Base-by-base conservation (phyloP, 92 coral and sea anemone species). In the Palythoa caribaeorum region DNA sequence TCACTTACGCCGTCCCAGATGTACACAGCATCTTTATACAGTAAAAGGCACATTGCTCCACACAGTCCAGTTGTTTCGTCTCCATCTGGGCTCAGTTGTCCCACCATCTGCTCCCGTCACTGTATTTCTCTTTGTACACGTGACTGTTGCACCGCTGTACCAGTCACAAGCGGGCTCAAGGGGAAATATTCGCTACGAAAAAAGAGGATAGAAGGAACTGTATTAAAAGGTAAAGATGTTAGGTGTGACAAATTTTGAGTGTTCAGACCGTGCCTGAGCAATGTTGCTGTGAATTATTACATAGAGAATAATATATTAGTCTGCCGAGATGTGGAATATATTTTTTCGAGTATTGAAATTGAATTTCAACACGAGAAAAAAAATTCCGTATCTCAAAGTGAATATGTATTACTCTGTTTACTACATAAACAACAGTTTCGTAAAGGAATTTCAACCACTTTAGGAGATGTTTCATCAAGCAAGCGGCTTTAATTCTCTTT, bases 121-220 rank as follows among this genome's bases (percentile, higher is more conserved):
- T 96, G 99, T 86, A 91, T 95, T 5, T 89, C 84, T 15, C 88
- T 88, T 9, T 96, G 99, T 78, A 88, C 98, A 3, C 94, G 94
- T 54, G 93, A 91, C 47, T 95, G 99, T 85, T 95, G 99, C 55
- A 81, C 79, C 1, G 87, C 54, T 87, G 20, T 55, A 65, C 21
- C 52, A 17, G 70, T 68, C 15, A 72, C 17, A 52, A 53, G 53
- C 48, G 74, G 59, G 13, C 9, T 17, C 19, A 44, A 76, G 68
- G 17, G 11, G 14, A 57, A 57, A 9, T 70, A 12, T 71, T 72
- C 84, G 73, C 66, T 86, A 15, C 88, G 71, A 53, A 75, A 83
- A 4, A 54, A 70, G 73, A 81, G 73, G 71, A 84, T 71, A 78
- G 80, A 71, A 73, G 39, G 51, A 38, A 79, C 36, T 17, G 71